phyloP scores from a whole-genome alignment of 2,113 vertebrate species.

The Lathamus discolor region DNA sequence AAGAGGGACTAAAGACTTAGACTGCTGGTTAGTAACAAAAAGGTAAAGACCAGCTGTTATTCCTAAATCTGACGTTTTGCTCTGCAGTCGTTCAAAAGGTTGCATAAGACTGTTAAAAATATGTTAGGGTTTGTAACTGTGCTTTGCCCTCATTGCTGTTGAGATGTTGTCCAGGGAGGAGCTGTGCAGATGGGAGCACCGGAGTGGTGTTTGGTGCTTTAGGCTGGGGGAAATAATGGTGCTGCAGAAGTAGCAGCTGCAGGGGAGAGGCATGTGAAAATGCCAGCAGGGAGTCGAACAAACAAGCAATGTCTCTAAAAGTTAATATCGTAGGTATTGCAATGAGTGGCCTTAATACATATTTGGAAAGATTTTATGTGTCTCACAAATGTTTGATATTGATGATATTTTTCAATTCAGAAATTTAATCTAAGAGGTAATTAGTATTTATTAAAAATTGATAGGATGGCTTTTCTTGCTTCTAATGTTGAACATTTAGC shows the following conservation, averaged over 20 bases:
- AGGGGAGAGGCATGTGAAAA: background rate
- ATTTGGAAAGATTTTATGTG: background rate
- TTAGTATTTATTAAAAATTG: constrained; percentile 35
- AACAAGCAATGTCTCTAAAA: background rate
- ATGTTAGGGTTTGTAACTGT: background rate
- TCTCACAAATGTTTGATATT: background rate
- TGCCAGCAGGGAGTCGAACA: background rate
- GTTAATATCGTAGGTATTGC: background rate
- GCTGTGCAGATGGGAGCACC: background rate
- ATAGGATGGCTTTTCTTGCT: background rate
- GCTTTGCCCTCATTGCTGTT: background rate
- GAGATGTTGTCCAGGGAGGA: background rate
- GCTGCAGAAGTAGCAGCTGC: background rate
- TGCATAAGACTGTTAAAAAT: background rate
- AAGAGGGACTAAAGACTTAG: background rate
- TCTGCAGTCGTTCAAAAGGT: background rate
- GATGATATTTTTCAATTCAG: background rate
- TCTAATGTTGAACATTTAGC: background rate
- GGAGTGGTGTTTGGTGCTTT: background rate
- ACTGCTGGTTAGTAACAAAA: background rate
- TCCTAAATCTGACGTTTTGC: background rate
- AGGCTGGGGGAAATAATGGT: background rate
- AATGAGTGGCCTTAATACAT: background rate
- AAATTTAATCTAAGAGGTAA: background rate
- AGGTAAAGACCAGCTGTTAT: background rate